Evolutionary conservation across 2,888 invertebrate genomes (phyloP).

Genomic region (Cantharis rufa): DNA sequence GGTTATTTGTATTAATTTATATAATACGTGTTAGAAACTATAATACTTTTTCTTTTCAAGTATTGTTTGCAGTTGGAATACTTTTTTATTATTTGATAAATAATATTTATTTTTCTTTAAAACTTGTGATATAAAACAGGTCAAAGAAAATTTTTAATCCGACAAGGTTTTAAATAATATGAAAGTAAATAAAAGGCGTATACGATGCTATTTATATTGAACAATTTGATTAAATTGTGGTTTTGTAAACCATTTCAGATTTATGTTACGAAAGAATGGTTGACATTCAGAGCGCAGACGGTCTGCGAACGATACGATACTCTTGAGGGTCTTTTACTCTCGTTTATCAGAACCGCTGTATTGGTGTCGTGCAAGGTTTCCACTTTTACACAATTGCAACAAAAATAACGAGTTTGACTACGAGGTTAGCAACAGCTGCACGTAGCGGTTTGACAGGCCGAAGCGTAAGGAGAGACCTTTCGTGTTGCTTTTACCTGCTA

Average conservation of each 20-base stretch:
- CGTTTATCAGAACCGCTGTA: constrained; percentile 44
- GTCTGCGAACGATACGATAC: constrained; percentile 44
- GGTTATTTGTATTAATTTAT: background rate
- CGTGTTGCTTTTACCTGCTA: constrained; percentile 43
- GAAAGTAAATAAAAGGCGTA: background rate
- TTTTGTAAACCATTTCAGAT: constrained; percentile 45
- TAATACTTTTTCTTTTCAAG: background rate
- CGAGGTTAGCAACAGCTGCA: constrained; percentile 30
- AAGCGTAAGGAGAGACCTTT: constrained; percentile 39
- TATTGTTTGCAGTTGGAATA: background rate
- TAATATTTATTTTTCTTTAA: background rate
- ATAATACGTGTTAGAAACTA: background rate
- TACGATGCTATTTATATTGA: constrained; percentile 43
- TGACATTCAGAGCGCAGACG: constrained; percentile 44
- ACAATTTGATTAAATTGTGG: constrained; percentile 50
- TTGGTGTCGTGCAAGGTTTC: constrained; percentile 34
- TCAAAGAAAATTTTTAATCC: background rate
- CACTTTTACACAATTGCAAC: constrained; percentile 19
- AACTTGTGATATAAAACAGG: background rate
- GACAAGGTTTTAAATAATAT: background rate
- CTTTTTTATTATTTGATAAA: background rate
- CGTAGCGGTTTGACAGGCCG: constrained; percentile 36
- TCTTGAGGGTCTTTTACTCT: constrained; percentile 46
- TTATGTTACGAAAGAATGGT: constrained; percentile 43
- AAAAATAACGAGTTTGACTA: constrained; percentile 22